Evolutionary conservation across 2,888 invertebrate species (phyloP).

Genomic region (Sarcophaga variegata): DNA sequence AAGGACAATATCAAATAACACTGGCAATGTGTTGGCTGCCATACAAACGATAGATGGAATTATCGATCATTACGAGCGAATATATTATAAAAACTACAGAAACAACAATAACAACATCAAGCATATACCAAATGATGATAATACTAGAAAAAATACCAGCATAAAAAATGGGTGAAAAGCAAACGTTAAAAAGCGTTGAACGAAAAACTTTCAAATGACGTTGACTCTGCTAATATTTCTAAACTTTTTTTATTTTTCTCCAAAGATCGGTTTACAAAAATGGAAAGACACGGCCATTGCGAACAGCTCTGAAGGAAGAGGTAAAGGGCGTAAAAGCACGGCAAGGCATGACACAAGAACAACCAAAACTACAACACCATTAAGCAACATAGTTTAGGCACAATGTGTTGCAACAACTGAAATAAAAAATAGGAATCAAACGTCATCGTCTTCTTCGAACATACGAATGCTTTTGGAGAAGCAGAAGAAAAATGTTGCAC

Average conservation of each 20-base stretch:
- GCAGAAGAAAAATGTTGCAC: too few relatives aligned
- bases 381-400: too few relatives aligned
- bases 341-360: too few relatives aligned
- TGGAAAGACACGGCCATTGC: background rate
- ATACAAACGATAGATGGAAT: constrained; percentile 47
- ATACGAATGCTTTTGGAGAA: too few relatives aligned
- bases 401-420: too few relatives aligned
- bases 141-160: too few relatives aligned
- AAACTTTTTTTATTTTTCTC: background rate
- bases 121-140: too few relatives aligned
- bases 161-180: too few relatives aligned
- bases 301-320: background rate
- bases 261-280: constrained; percentile 47
- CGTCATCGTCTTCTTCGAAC: too few relatives aligned
- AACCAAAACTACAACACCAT: too few relatives aligned
- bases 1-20: constrained; percentile 68
- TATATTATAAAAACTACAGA: background rate
- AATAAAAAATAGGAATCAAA: too few relatives aligned
- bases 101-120: background rate
- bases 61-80: constrained; percentile 59
- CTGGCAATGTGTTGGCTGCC: constrained; percentile 50
- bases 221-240: constrained; percentile 42
- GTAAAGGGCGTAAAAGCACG: too few relatives aligned
- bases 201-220: constrained; percentile 60
- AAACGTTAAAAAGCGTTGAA: constrained; percentile 35